Evolutionary conservation across 2,113 vertebrate species (phyloP), one percentile per base, ranked within the genome.

Genomic region (Eira barbara): DNA sequence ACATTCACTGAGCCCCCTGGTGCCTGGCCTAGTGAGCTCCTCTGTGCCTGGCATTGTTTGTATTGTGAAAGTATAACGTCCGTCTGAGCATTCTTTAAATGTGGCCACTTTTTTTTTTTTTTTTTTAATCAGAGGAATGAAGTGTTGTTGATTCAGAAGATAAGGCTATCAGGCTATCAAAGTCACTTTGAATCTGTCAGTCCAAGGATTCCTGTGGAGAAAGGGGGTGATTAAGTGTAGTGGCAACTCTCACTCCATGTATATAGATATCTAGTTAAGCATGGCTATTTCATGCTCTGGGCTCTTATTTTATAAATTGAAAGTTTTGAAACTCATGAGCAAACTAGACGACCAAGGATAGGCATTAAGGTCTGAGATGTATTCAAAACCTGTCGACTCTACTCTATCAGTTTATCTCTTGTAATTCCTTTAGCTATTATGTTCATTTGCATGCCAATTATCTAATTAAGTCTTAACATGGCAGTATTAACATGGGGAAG

Each of bases 401-500:
- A 81, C 47, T 71, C 18, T 84, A 88, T 88, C 65, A 45, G 3
- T 84, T 39, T 14, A 94, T 80, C 21, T 42, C 79, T 80, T 78
- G 0, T 65, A 89, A 63, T 76, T 95, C 89, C 17, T 78, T 88
- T 96, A 83, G 78, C 25, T 94, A 14, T 89, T 79, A 63, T 49
- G 25, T 76, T 83, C 39, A 94, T 92, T 85, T 94, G 18, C n/a
- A 84, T 96, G 57, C 20, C 63, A 81, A 65, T 94, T 94, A 73
- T 83, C 71, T 85, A 96, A 95, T 92, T 94, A 92, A 86, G 34
- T 92, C 74, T 76, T 90, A 91, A 95, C 47, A 80, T 87, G 61
- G 29, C 63, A 79, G 55, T 86, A 67, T 86, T 95, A 88, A 90
- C 59, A 65, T 20, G 23, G 20, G 9, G 34, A 76, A 96, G 36